phyloP scores from a whole-genome alignment of 2,888 invertebrate species.

The Folsomia candida region DNA sequence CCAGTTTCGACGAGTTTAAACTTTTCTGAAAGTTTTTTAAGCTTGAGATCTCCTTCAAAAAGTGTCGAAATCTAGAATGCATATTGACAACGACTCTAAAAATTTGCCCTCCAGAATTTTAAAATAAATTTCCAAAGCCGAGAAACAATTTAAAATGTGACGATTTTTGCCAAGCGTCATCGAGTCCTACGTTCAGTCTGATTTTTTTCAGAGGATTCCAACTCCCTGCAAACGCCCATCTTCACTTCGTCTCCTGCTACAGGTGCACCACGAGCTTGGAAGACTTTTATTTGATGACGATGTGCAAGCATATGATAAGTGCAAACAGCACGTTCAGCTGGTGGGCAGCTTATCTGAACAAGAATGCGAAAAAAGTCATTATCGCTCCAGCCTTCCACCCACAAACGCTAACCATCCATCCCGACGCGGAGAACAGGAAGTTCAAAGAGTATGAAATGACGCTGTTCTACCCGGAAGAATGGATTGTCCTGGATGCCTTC shows the following conservation, averaged over 20 bases:
- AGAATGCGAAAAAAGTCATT: background rate
- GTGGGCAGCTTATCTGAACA: constrained; percentile 25
- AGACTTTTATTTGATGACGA: constrained; percentile 20
- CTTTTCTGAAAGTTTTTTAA: too few relatives aligned
- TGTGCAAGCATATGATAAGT: constrained; percentile 21
- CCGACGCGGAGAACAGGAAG: background rate
- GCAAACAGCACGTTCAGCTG: constrained; percentile 21
- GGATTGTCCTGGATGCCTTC: background rate
- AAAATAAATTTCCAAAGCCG: too few relatives aligned
- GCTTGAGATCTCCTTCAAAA: too few relatives aligned
- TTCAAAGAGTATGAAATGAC: background rate
- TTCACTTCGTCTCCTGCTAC: constrained; percentile 6
- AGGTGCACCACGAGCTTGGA: constrained; percentile 13
- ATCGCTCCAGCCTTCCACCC: constrained; percentile 17
- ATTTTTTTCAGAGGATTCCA: background rate
- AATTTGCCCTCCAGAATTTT: too few relatives aligned
- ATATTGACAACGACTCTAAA: too few relatives aligned
- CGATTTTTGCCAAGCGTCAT: too few relatives aligned
- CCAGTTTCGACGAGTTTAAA: too few relatives aligned
- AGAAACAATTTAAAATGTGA: too few relatives aligned
- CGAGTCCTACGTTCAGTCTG: too few relatives aligned
- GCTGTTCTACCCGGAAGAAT: background rate
- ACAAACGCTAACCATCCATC: background rate
- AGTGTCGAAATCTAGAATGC: too few relatives aligned
- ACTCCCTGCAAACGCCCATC: background rate